A percentile compares a stretch with the other conserved stretches of the same genome.
These are phyloP conservation scores for Macrochelys suwanniensis DNA, from an alignment of 2,797 vertebrate genomes.

Conservation along the genomic window DNA sequence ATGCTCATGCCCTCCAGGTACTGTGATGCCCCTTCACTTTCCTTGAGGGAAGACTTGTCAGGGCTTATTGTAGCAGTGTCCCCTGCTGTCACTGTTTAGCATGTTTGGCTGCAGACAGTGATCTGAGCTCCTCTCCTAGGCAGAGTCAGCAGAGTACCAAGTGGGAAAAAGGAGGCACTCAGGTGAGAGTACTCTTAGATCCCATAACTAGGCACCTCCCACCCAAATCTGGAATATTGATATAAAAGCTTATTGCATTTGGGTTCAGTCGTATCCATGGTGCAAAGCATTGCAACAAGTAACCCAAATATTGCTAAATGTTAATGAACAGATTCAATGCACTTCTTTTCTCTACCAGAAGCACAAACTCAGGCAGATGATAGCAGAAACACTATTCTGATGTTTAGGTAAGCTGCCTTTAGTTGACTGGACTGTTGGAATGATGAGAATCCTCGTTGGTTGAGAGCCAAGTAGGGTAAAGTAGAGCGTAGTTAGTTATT, in stretches of 20 bases:
- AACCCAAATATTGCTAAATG: not conserved
- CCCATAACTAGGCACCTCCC: not conserved
- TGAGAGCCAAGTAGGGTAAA: not conserved
- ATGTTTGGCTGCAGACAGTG: not conserved
- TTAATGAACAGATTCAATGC: accelerated
- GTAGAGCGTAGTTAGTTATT: not conserved
- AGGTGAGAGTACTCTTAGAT: not conserved
- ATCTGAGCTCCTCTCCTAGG: not conserved
- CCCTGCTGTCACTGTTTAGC: not conserved
- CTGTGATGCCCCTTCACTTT: not conserved
- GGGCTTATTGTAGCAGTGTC: not conserved
- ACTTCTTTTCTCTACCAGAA: not conserved
- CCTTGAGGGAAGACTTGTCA: not conserved
- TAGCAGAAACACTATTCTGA: accelerated
- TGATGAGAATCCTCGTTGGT: not conserved
- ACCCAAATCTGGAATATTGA: not conserved
- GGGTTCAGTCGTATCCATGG: not conserved
- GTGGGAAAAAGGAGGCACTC: not conserved
- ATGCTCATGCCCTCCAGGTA: not conserved
- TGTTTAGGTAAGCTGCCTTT: not conserved
- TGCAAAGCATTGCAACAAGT: not conserved
- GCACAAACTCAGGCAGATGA: not conserved
- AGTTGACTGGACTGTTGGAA: not conserved
- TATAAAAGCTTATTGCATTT: not conserved
- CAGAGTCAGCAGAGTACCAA: not conserved